Percentiles rank a stretch among this genome's conserved stretches.
Conservation (phyloP, 2,113 vertebrate genomes). For the Addax nasomaculatus region DNA sequence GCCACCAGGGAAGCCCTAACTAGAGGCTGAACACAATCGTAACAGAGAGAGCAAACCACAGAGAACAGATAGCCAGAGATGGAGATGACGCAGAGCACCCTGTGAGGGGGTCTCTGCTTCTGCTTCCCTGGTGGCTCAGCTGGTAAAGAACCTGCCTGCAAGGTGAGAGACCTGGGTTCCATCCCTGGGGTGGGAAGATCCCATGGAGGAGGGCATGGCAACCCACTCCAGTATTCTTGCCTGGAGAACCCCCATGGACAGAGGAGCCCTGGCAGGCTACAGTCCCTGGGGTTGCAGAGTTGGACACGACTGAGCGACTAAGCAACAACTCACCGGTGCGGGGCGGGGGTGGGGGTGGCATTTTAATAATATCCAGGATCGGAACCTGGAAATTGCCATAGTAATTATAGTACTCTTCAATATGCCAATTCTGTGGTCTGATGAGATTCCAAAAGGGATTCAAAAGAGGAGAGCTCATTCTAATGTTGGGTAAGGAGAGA, state of each 20-base stretch:
- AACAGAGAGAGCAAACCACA: background rate
- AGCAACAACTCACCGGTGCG: rapidly evolving
- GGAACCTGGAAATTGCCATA: background rate
- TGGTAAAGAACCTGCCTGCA: background rate
- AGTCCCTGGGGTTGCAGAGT: background rate
- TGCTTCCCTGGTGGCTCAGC: background rate
- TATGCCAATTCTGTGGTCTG: background rate
- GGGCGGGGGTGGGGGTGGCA: rapidly evolving
- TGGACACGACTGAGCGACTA: background rate
- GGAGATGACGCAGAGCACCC: rapidly evolving
- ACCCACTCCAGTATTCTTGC: background rate
- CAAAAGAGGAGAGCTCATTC: background rate
- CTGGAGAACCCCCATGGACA: background rate
- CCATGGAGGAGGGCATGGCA: background rate
- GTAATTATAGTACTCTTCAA: background rate
- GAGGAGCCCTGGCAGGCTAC: background rate
- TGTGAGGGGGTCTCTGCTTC: background rate
- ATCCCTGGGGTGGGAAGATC: background rate
- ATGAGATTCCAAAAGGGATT: background rate
- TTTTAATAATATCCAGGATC: background rate
- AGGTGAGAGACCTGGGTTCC: background rate
- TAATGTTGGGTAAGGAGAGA: background rate
- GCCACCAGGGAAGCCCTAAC: background rate
- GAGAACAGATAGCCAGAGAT: background rate
- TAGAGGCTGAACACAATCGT: background rate